Base-by-base conservation (phyloP, 2,113 vertebrate genomes). In the Tragelaphus buxtoni region DNA sequence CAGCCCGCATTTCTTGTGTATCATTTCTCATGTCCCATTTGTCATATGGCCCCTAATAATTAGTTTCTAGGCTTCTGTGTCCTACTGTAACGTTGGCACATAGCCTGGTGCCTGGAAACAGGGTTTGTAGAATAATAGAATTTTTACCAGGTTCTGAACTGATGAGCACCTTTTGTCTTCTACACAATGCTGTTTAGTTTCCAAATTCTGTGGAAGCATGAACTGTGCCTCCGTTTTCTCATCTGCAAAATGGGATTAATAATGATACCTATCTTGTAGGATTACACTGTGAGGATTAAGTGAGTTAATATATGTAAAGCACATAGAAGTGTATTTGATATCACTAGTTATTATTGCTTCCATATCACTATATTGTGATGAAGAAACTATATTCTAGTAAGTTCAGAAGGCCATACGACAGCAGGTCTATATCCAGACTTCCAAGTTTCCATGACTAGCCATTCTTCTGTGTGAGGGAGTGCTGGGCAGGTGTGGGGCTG, bases 271-370 rank as follows among this genome's bases (percentile, higher is more conserved):
- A 35, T 49, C 39, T 77, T n/a, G 32, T 30, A 39, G 18, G 82
- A 39, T 47, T 47, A 7, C 20, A 4, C 12, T 1, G 14, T 26
- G 45, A 91, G 53, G 30, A 61, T 82, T 55, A 72, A 17, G 26
- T 6, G 69, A 53, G 24, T 18, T 8, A 24, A 14, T 4, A 30
- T 3, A 24, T 11, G 6, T 26, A 76, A 55, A 82, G 47, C 11
- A 9, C 3, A 1, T 1, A 72, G 51, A 45, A n/a, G 2, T 2
- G 0, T 51, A n/a, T 28, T 26, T 79, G n/a, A 45, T 5, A 17
- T 53, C 53, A 39, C 14, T 17, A 56, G 10, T 12, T 65, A 26
- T 12, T 51, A 28, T 16, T 17, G 24, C 56, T 45, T 72, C 49
- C 16, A 49, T 9, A 7, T 22, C 42, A 61, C 7, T 32, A 22